Conservation (phyloP, 2,113 vertebrate species). For the Rhagologus leucostigma region DNA sequence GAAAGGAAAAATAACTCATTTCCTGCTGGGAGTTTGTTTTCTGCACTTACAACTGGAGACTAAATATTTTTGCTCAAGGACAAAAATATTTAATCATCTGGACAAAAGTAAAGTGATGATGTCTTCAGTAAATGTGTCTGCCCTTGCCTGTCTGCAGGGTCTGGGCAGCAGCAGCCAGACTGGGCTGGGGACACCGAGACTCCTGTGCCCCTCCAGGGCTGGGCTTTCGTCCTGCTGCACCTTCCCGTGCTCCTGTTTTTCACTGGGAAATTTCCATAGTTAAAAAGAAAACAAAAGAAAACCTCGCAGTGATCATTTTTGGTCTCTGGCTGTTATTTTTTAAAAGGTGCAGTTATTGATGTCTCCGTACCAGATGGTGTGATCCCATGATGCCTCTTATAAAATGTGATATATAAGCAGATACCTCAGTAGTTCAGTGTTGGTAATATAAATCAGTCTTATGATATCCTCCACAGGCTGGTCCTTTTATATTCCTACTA, state of each 20-base stretch:
- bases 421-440: constrained; percentile 62
- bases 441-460: constrained; percentile 54
- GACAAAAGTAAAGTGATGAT: neutral
- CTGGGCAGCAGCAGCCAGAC: neutral
- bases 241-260: neutral
- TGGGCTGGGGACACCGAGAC: accelerated
- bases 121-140: neutral
- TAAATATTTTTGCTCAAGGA: neutral
- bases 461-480: constrained; percentile 25
- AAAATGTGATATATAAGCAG: constrained; percentile 67
- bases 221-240: neutral
- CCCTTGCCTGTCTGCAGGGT: neutral
- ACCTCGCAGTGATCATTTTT: neutral
- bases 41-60: neutral
- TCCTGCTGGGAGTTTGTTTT: neutral
- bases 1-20: constrained; percentile 18
- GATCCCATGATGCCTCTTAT: constrained; percentile 54
- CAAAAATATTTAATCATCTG: neutral
- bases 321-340: constrained; percentile 33
- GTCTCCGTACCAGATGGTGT: constrained; percentile 58
- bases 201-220: neutral
- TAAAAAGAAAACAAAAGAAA: constrained; percentile 1
- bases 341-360: constrained; percentile 54
- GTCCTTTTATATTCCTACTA: constrained; percentile 54
- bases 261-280: neutral